phyloP scores from a whole-genome alignment of 2,113 vertebrate species.

The Pomatostomus ruficeps region DNA sequence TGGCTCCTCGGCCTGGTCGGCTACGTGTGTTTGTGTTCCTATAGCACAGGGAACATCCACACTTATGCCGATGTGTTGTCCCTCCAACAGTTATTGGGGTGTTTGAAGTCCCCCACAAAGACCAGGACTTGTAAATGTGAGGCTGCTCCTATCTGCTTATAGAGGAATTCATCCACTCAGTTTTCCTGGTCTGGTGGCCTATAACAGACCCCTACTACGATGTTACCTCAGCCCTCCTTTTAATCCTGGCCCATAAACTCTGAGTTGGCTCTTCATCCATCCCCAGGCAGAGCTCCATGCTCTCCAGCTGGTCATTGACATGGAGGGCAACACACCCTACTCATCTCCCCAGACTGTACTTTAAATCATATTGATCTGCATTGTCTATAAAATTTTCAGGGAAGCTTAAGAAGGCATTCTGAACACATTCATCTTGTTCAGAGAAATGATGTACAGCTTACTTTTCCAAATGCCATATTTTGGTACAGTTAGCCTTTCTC shows the following conservation, averaged over 20 bases:
- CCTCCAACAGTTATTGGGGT: not conserved
- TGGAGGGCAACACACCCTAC: not conserved
- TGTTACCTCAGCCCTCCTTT: not conserved
- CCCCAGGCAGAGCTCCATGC: not conserved
- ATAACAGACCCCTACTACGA: not conserved
- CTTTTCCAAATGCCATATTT: not conserved
- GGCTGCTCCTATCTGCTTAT: not conserved
- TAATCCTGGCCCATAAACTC: not conserved
- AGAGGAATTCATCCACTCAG: not conserved
- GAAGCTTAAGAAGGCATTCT: not conserved
- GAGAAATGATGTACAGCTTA: not conserved
- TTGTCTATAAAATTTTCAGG: not conserved
- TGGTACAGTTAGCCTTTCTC: not conserved
- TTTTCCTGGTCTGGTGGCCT: not conserved
- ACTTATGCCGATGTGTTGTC: not conserved
- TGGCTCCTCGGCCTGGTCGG: no score
- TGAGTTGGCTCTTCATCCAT: not conserved
- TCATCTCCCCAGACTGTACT: not conserved
- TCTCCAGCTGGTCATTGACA: not conserved
- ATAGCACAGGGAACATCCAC: no score
- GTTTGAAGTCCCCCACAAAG: not conserved
- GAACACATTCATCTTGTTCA: not conserved
- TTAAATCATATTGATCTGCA: not conserved
- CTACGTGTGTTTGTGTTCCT: no score
- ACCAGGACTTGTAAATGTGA: not conserved